Evolutionary conservation across 2,797 vertebrate genomes (phyloP).

Genomic region (Lophius americanus): DNA sequence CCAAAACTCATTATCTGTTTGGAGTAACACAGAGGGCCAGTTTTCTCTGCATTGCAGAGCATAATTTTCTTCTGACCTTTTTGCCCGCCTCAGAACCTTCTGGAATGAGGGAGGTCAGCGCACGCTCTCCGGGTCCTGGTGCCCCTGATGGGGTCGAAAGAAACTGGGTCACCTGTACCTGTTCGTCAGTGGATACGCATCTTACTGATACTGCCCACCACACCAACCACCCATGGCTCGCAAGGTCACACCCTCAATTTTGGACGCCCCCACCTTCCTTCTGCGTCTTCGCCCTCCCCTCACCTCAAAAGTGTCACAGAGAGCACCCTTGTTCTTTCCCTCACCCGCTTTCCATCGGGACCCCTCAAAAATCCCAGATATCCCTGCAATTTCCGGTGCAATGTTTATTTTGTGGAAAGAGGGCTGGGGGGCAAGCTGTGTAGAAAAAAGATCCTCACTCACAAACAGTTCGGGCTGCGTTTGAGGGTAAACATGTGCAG

Average conservation of each 20-base stretch:
- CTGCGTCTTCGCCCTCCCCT: conserved; percentile 53
- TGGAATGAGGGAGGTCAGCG: conserved; percentile 27
- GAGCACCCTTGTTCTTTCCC: conserved; percentile 74
- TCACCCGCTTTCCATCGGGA: conserved; percentile 73
- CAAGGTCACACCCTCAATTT: conserved; percentile 52
- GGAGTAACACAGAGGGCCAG: background rate
- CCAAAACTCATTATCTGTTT: conserved; percentile 17
- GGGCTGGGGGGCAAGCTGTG: conserved; percentile 40
- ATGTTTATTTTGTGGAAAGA: conserved; percentile 81
- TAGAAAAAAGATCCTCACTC: conserved; percentile 74
- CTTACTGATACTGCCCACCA: conserved; percentile 40
- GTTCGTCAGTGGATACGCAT: conserved; percentile 35
- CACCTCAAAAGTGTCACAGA: conserved; percentile 77
- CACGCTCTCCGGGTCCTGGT: conserved; percentile 18
- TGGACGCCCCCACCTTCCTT: conserved; percentile 17
- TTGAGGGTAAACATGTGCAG: conserved; percentile 72
- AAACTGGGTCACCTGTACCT: conserved; percentile 71
- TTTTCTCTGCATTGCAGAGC: conserved; percentile 36
- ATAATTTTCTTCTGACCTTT: conserved; percentile 42
- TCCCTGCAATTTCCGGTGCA: conserved; percentile 85
- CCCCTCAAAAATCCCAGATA: conserved; percentile 85
- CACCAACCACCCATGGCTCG: conserved; percentile 41
- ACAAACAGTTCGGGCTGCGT: conserved; percentile 75
- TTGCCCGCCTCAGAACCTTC: conserved; percentile 15
- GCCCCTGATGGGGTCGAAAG: conserved; percentile 47